These are phyloP conservation scores for Lacerta agilis DNA, from an alignment of 2,797 vertebrate species.

Conservation along the genomic window DNA sequence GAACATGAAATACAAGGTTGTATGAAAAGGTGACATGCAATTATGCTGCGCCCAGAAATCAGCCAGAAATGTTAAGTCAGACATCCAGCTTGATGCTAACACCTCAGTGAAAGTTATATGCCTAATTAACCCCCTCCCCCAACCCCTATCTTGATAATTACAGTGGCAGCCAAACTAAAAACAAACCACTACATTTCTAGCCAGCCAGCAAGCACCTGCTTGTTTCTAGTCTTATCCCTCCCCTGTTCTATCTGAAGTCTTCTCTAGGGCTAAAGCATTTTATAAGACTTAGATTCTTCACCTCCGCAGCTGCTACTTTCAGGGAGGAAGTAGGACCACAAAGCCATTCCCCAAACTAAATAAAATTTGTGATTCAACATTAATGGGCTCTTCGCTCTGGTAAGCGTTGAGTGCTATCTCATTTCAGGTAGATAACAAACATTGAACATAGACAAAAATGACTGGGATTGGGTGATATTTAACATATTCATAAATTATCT, in stretches of 20 bases:
- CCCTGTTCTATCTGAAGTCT: not conserved
- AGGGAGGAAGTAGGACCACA: conserved; percentile 8
- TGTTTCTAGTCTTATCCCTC: not conserved
- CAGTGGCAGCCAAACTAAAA: not conserved
- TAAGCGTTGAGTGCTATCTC: not conserved
- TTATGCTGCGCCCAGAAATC: not conserved
- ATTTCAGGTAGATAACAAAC: no score
- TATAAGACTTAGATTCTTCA: not conserved
- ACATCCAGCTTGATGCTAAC: not conserved
- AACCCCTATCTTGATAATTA: not conserved
- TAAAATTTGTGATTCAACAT: conserved; percentile 21
- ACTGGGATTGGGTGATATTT: not conserved
- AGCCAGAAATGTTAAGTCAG: not conserved
- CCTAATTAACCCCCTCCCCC: not conserved
- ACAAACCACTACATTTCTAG: not conserved
- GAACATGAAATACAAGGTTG: not conserved
- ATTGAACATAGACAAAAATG: not conserved
- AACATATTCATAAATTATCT: not conserved
- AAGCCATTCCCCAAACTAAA: conserved; percentile 14
- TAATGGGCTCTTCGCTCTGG: not conserved
- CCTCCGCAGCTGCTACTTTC: conserved; percentile 18
- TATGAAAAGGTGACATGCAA: not conserved
- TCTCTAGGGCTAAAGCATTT: not conserved
- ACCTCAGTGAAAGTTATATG: not conserved
- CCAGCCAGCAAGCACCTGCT: not conserved